phyloP scores from a whole-genome alignment of 2,113 vertebrate species.

The Sterna hirundo region DNA sequence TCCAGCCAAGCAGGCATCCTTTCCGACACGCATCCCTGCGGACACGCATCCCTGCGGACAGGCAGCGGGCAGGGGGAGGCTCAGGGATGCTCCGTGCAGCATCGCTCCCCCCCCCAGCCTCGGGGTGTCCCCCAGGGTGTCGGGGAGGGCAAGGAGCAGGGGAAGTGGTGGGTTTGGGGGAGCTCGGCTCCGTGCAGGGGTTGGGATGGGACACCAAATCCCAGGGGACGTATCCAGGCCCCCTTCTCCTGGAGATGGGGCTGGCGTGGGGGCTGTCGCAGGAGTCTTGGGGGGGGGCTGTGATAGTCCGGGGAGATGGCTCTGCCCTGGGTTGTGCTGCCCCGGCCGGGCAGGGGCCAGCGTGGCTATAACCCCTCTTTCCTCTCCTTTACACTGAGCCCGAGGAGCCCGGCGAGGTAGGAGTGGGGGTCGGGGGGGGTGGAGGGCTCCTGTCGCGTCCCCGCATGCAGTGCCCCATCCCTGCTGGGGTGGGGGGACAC shows the following conservation, averaged over 20 bases:
- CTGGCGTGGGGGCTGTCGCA: fast-evolving
- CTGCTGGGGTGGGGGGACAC: neutral
- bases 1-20: neutral
- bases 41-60: neutral
- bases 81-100: fast-evolving
- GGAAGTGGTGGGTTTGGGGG: neutral
- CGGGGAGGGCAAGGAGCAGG: neutral
- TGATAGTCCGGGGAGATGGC: neutral
- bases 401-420: conserved; percentile 54
- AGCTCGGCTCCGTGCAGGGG: neutral
- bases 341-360: fast-evolving
- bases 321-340: neutral
- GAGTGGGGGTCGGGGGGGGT: neutral
- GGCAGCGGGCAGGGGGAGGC: too few species aligned
- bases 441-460: neutral
- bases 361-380: neutral
- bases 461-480: neutral
- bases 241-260: neutral
- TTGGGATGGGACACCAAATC: neutral
- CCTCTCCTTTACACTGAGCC: conserved; percentile 41
- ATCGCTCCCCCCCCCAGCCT: fast-evolving
- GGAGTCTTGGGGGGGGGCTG: neutral
- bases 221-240: fast-evolving
- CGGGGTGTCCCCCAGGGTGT: neutral
- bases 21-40: neutral